Evolutionary conservation across 2,888 invertebrate genomes (phyloP), one percentile per base, ranked within the genome.

Genomic region (Xiphydria camelus): DNA sequence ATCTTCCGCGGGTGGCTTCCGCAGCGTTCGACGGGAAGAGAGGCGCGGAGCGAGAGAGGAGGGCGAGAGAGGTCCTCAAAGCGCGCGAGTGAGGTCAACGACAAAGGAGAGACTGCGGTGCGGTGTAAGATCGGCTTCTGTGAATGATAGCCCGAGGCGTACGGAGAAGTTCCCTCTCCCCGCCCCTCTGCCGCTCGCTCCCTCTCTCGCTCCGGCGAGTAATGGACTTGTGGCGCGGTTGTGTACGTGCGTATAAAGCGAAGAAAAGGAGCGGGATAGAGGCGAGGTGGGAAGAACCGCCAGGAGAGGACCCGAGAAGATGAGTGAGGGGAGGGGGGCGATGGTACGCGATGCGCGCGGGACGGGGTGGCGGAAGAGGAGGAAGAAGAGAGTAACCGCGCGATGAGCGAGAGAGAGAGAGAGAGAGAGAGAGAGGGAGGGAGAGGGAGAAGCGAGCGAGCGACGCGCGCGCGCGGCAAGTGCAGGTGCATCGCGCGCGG

Each of bases 91-190:
- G 15, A 20, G 21, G 21, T 36, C 20, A 21, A 21, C 10, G 21
- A 36, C 20, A 36, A 36, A 21, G 32, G 19, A 21, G 31, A 49
- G 39, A 49, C 47, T 62, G 61, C 56, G 59, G 55, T 61, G 54
- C 56, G 49, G 64, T 62, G 62, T 64, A 65, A 72, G 62, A 68
- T 68, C 65, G 68, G 72, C 70, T 72, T 68, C 70, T 65, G 68
- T 61, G 61, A 64, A 63, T 68, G 72, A 70, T 72, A 67, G 68
- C 64, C 66, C 20, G 59, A 50, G 61, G 71, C 64, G 61, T 65
- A 60, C 59, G 63, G 64, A 66, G 66, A 62, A 69, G 70, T 68
- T 66, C 59, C 59, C 50, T 41, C 52, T 37, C 52, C 54, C n/a
- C n/a, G n/a, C n/a, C n/a, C 50, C 43, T 52, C 38, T 53, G 55